Evolutionary conservation across 2,113 vertebrate genomes (phyloP).

Genomic region (Aspidoscelis tigris): DNA sequence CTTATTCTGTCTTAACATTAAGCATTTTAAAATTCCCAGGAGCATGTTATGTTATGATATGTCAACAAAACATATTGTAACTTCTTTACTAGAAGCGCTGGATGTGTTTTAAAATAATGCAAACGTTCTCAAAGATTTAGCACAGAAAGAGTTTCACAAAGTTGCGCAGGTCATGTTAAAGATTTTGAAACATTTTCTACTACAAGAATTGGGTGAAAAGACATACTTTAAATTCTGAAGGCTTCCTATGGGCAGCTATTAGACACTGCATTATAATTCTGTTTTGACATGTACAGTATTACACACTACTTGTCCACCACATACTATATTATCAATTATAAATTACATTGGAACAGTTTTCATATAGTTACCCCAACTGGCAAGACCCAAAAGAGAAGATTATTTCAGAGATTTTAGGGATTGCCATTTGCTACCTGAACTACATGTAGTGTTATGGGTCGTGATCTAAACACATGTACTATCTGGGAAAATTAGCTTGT

Average conservation of each 20-base stretch:
- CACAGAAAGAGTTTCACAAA: neutral
- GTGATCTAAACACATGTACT: no score
- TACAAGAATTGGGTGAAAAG: neutral
- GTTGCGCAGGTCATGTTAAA: neutral
- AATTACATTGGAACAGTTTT: no score
- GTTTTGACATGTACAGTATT: no score
- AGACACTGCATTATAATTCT: no score
- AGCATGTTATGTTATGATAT: rapidly evolving
- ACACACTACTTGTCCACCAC: no score
- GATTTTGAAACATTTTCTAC: neutral
- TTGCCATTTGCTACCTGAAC: neutral
- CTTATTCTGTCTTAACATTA: neutral
- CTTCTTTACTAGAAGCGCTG: neutral
- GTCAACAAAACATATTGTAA: neutral
- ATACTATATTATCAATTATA: no score
- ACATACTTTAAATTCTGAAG: no score
- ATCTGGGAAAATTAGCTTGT: no score
- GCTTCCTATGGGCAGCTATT: no score
- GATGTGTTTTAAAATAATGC: neutral
- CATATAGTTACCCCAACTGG: no score
- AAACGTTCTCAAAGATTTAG: neutral
- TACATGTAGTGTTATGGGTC: neutral
- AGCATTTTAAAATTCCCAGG: neutral
- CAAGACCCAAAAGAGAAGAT: no score
- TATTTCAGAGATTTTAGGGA: neutral